Evolutionary conservation across 92 coral and sea anemone species (phyloP), one percentile per base, ranked within the genome.

Genomic region (Paragorgia papillata): DNA sequence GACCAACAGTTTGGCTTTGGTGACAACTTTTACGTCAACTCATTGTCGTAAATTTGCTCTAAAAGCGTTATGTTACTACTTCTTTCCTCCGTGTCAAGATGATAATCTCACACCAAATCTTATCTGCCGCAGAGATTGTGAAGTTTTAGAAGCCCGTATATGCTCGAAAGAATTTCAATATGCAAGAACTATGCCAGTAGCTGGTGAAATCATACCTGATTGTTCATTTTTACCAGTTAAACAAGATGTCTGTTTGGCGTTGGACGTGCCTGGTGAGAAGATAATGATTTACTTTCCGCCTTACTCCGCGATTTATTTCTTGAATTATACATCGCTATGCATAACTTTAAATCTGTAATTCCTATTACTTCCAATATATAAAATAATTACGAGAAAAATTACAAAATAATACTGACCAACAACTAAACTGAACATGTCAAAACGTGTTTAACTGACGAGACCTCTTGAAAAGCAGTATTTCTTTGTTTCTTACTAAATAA

Each of bases 101-200:
- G 79, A 64, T 18, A 14, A 46, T 26, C 79, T 66, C 14, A 76
- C 39, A 51, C 85, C 96, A 15, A 67, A 67, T 30, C 83, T 67
- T 7, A 80, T 95, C 31, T 95, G 99, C 82, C 82, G 89, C 82
- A 85, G 76, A 33, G 90, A 89, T 10, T 95, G 99, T 57, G 92
- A 95, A 26, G 73, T 91, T 25, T 37, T 95, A 12, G 89, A 89
- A 59, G 89, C 81, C 5, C 76, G 87, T 0, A 73, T 89, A 24
- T 95, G 99, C 51, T 91, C 99, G 15, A 95, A 85, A 57, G 99
- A 95, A 60, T 83, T 91, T 59, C 85, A 79, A 2, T 79, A 84
- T n/a, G 85, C 87, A 7, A 79, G 81, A 49, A 62, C 88, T 22
- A 69, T 88, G 69, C 24, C 76, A 13, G 80, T 66, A 7, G 86